phyloP scores from a whole-genome alignment of 2,888 invertebrate genomes.

The Clusia tigrina region DNA sequence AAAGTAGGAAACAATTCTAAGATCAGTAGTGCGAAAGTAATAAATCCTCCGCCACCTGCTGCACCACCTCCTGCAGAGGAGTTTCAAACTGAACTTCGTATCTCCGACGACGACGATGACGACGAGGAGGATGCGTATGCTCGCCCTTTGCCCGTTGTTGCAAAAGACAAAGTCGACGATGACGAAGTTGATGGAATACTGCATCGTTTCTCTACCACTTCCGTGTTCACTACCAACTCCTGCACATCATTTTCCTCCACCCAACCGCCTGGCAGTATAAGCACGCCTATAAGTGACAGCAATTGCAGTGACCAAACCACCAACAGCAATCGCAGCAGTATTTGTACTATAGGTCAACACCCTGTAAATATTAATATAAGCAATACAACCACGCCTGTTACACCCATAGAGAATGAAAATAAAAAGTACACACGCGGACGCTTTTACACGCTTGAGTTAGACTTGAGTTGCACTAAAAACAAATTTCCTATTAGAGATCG shows the following conservation, averaged over 20 bases:
- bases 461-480: conserved; percentile 69
- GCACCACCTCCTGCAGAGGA: conserved; percentile 17
- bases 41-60: conserved; percentile 29
- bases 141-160: no score
- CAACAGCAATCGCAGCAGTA: conserved; percentile 43
- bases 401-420: conserved; percentile 54
- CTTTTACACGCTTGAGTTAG: conserved; percentile 64
- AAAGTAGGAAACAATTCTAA: conserved; percentile 2
- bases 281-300: conserved; percentile 8
- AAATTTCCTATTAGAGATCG: conserved; percentile 69
- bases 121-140: conserved; percentile 27
- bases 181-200: conserved; percentile 25
- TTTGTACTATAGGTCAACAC: conserved; percentile 41
- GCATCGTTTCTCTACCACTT: conserved; percentile 13
- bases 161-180: conserved; percentile 17
- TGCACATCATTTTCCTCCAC: neutral
- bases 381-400: conserved; percentile 25
- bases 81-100: conserved; percentile 45
- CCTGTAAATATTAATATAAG: conserved; percentile 31
- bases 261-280: neutral
- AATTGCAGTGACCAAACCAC: conserved; percentile 38
- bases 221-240: neutral
- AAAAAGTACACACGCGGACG: conserved; percentile 58
- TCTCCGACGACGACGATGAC: conserved; percentile 39
- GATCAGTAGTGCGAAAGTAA: conserved; percentile 14